Evolutionary conservation across 2,888 invertebrate species (phyloP).

Genomic region (Drosophila suboccidentalis): DNA sequence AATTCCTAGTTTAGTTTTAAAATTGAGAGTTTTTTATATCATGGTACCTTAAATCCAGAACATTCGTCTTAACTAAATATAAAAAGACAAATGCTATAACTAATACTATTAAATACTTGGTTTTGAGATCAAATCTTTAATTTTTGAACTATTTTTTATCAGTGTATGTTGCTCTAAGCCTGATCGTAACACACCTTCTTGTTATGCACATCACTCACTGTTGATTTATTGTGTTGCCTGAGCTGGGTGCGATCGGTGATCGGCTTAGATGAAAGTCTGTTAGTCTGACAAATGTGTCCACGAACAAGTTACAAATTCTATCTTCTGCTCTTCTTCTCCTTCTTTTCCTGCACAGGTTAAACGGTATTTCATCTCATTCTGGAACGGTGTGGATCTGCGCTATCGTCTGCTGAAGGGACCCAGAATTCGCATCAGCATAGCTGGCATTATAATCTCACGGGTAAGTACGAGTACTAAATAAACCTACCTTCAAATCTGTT

Average conservation of each 20-base stretch:
- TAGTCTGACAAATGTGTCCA: conserved; percentile 26
- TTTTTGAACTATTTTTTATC: background rate
- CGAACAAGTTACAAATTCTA: conserved; percentile 13
- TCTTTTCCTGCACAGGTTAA: conserved; percentile 89
- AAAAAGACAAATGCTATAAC: too few relatives aligned
- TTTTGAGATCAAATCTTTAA: background rate
- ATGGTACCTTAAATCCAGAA: too few relatives aligned
- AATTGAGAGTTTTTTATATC: too few relatives aligned
- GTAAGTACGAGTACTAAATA: conserved; percentile 89
- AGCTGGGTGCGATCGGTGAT: conserved; percentile 63
- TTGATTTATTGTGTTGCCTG: conserved; percentile 54
- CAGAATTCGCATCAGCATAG: conserved; percentile 96
- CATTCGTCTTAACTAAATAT: too few relatives aligned
- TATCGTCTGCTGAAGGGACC: conserved; percentile 97
- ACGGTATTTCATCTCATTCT: conserved; percentile 97
- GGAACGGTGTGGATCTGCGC: conserved; percentile 97
- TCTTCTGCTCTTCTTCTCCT: conserved; percentile 7
- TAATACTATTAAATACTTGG: background rate
- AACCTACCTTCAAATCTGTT: background rate
- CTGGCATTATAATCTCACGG: conserved; percentile 97
- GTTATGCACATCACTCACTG: conserved; percentile 61
- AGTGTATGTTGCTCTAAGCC: background rate
- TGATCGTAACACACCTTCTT: conserved; percentile 31
- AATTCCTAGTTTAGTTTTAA: too few relatives aligned
- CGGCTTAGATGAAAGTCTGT: conserved; percentile 62